These are phyloP conservation scores for Dastarcus helophoroides DNA, from an alignment of 2,888 invertebrate genomes.

Conservation along the genomic window DNA sequence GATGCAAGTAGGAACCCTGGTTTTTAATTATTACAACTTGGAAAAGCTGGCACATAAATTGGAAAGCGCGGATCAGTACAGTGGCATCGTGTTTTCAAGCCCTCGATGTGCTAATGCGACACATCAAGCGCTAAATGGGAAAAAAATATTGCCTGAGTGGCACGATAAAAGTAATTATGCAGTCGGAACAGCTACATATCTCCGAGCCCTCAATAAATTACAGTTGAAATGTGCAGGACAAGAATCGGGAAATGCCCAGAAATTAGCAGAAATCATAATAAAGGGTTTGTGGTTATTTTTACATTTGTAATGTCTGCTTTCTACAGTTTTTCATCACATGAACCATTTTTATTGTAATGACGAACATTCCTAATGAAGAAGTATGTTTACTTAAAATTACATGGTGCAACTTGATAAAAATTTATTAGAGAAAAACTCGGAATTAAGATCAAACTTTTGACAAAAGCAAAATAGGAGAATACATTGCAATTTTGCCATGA, in stretches of 20 bases:
- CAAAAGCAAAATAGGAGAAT: too few species aligned
- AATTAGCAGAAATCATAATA: slow-evolving; percentile 40
- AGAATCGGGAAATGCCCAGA: slow-evolving; percentile 43
- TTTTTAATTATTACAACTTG: slow-evolving; percentile 41
- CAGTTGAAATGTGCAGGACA: slow-evolving; percentile 40
- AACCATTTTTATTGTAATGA: too few species aligned
- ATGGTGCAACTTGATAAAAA: too few species aligned
- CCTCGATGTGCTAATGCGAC: slow-evolving; percentile 44
- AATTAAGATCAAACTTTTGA: not conserved
- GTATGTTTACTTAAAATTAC: too few species aligned
- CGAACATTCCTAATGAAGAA: too few species aligned
- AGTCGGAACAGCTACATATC: slow-evolving; percentile 45
- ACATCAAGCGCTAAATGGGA: slow-evolving; percentile 31
- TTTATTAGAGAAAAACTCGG: too few species aligned
- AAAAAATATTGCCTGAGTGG: slow-evolving; percentile 16
- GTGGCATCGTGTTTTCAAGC: slow-evolving; percentile 44
- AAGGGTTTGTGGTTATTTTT: too few species aligned
- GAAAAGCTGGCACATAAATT: slow-evolving; percentile 35
- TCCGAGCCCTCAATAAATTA: slow-evolving; percentile 36
- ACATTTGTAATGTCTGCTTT: too few species aligned
- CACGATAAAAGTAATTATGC: slow-evolving; percentile 22
- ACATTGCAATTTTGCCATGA: too few species aligned
- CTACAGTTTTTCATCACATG: too few species aligned
- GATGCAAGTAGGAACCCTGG: slow-evolving; percentile 40
- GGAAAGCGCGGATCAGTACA: slow-evolving; percentile 36